Evolutionary conservation across 2,888 invertebrate species (phyloP), one percentile per base, ranked within the genome.

Genomic region (Epinotia nisella): DNA sequence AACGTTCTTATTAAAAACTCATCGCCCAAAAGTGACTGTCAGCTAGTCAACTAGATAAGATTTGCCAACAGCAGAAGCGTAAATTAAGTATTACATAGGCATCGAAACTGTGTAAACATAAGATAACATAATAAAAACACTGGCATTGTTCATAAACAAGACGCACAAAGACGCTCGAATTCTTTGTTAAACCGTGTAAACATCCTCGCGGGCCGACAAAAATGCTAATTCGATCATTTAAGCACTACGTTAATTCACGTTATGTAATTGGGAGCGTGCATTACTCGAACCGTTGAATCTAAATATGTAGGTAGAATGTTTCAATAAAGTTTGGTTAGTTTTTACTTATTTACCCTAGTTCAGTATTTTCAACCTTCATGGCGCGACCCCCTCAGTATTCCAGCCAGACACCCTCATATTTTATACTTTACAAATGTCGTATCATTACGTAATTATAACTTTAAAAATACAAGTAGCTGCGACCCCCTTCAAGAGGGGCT

Each of bases 121-220:
- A 41, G 55, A 66, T 66, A 56, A 53, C 9, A 56, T 41, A 21
- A 2, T 24, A 56, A 66, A 64, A 53, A n/a, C n/a, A n/a, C n/a
- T n/a, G n/a, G n/a, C 15, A 55, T 21, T n/a, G 55, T 41, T 56
- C 66, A n/a, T 56, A 56, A 41, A 56, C 55, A 39, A 64, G 51
- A 58, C 58, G 39, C n/a, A 55, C 53, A 24, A 66, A 66, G 15
- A 35, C 3, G 45, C 24, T 19, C 7, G 15, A 39, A 55, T 41
- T 41, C 66, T 56, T 66, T 66, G 66, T 66, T 65, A 41, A 66
- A 21, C 19, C 55, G 11, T 56, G 67, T 72, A 72, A 72, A 72
- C 72, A 72, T 72, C 72, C 72, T 61, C 29, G 19, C 61, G 7
- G 17, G 35, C 72, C 67, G 67, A 68, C 72, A 68, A 62, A 64